Evolutionary conservation across 2,888 invertebrate species (phyloP), one percentile per base, ranked within the genome.

Genomic region (Ommatoiulus sabulosus): DNA sequence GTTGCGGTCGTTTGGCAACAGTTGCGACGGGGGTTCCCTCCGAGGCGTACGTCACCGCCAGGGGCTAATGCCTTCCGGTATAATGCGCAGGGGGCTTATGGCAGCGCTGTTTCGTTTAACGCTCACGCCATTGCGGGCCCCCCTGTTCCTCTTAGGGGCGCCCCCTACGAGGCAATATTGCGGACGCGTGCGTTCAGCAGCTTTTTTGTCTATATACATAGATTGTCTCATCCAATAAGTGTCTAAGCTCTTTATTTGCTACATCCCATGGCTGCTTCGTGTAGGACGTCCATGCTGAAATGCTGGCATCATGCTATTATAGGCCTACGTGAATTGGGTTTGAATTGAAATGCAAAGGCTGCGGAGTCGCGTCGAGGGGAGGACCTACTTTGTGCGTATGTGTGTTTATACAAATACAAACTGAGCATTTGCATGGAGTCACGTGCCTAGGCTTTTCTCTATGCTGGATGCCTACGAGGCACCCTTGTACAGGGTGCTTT

Each of bases 1-100:
- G 72, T 72, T 72, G 72, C 72, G 72, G 72, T 72, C 72, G 72
- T 72, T 72, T 72, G 72, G 72, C 72, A 72, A 72, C 72, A 72
- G 72, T 72, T 72, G 72, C 24, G 72, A 72, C 10, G 72, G 72
- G 72, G 72, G 6, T 7, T 24, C 72, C 72, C 72, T 72, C 8
- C 24, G 72, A 72, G 72, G 24, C 72, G 72, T 72, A 63, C 63
- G 63, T 63, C 63, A 63, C 63, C 63, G 63, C 20, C 72, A 20
- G 24, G 24, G 72, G 72, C 72, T 72, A 72, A 72, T 72, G 72
- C 72, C 72, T 72, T 72, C 72, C 72, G 72, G 72, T 72, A 72
- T 72, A 72, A 72, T 72, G 72, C 72, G 8, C 24, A 72, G 72
- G 72, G 52, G 72, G 72, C 72, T 72, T 72, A 72, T 24, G 72